Evolutionary conservation across 2,888 invertebrate species (phyloP), one percentile per base, ranked within the genome.

Genomic region (Dascillus cervinus): DNA sequence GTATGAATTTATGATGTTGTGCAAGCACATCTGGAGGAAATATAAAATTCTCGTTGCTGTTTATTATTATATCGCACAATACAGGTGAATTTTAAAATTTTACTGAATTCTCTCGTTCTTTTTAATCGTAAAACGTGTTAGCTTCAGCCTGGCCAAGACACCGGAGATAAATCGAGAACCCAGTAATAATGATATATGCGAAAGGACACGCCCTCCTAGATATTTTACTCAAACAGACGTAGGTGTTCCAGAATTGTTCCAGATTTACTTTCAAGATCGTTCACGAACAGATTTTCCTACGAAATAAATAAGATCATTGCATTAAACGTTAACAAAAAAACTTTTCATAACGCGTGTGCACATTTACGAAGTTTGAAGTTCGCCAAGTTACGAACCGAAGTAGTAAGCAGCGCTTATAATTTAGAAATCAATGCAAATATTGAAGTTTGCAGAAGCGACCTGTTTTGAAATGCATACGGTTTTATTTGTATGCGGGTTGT

Each of bases 141-240:
- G 29, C 32, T 36, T 38, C 32, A 28, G 33, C 28, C 37, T 45
- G 44, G 37, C 27, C 36, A 29, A 31, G 47, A 48, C 47, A 44
- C 32, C n/a, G n/a, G 36, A 42, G 46, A 45, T 44, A 49, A 46
- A 49, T 44, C 41, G 45, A 43, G 40, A 39, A 44, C 37, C 40
- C 39, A 38, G 43, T 49, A 49, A 49, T 49, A 49, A 49, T 49
- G 47, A 49, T 47, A 47, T 49, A 49, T 43, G 43, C 41, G 31
- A 29, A 29, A 37, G 43, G 42, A 42, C 46, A 44, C 39, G 43
- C 39, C 44, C 44, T 35, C 40, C 41, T 34, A 38, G 41, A 44
- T 44, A 47, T 47, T 44, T 44, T 43, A 47, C 43, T 22, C 26
- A 25, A 26, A 29, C 25, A 20, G 25, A 29, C 24, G 29, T 32